A percentile compares a stretch with the other conserved stretches of the same genome.
Evolutionary conservation across 2,113 vertebrate species (phyloP).

Genomic region (Scomber scombrus): DNA sequence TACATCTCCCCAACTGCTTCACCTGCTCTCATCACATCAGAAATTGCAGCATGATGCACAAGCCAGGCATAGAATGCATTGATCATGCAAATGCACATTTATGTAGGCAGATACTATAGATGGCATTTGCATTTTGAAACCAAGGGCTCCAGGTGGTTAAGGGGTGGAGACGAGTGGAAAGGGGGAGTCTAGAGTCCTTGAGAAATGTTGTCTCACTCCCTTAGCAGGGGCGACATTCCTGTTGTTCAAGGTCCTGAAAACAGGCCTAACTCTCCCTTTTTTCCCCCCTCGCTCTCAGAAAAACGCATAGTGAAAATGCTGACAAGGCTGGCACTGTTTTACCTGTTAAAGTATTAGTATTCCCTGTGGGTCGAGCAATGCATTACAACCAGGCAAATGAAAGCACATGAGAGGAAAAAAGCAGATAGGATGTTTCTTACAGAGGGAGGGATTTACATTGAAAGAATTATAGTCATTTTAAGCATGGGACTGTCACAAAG

Average conservation of each 20-base stretch:
- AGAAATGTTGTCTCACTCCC: constrained; percentile 65
- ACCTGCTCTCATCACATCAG: constrained; percentile 43
- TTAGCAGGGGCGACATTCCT: constrained; percentile 54
- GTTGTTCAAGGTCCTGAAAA: constrained; percentile 77
- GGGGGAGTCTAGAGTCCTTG: constrained; percentile 65
- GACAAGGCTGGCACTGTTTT: constrained; percentile 62
- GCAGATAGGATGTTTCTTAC: not conserved
- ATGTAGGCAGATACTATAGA: constrained; percentile 26
- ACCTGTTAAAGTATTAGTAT: constrained; percentile 55
- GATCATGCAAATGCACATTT: constrained; percentile 50
- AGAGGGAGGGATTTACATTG: constrained; percentile 1
- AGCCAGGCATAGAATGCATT: constrained; percentile 22
- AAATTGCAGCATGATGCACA: constrained; percentile 20
- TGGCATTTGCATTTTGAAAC: constrained; percentile 53
- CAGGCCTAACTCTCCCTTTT: constrained; percentile 36
- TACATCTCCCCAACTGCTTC: constrained; percentile 5
- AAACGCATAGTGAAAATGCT: constrained; percentile 63
- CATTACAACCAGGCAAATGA: constrained; percentile 31
- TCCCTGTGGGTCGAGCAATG: constrained; percentile 11
- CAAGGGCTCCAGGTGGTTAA: constrained; percentile 58
- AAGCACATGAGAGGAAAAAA: not conserved
- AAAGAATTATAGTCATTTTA: not conserved
- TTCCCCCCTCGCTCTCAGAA: constrained; percentile 24
- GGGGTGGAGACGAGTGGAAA: constrained; percentile 3
- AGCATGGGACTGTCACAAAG: not conserved